Base-by-base conservation (phyloP, 2,888 invertebrate genomes). In the Charanyca ferruginea region DNA sequence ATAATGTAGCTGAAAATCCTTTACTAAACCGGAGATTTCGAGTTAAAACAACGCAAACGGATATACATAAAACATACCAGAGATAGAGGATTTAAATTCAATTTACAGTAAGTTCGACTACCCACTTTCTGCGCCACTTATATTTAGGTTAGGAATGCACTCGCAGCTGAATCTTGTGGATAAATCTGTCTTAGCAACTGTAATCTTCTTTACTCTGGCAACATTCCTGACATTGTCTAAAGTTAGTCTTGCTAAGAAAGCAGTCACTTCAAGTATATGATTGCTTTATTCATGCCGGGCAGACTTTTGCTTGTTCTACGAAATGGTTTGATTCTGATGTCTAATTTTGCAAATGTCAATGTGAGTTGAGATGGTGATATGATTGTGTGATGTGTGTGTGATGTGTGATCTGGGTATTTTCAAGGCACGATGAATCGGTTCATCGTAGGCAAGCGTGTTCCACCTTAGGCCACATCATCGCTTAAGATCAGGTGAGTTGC, bases 81-180 rank as follows among this genome's bases (percentile, higher is more conserved):
- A 77, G 59, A 59, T 55, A 28, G 73, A 25, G 78, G 75, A 75
- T 75, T 78, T 75, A 79, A 77, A 77, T 77, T 79, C 77, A 79
- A 77, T 77, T 77, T 70, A 53, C 61, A 47, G 69, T 45, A 59
- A 69, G 64, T 69, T 74, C 75, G 79, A 77, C 79, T 69, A 69
- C 69, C 65, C 79, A 53, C 62, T 61, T 53, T 53, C 48, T n/a
- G 62, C 49, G 59, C 65, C 61, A 53, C 64, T 75, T 75, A 64
- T 66, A 63, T 75, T 66, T 79, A 65, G 69, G 75, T 79, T 63
- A 74, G 75, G 49, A 75, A 66, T 77, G 78, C 74, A 73, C 62
- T 59, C 53, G 2, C n/a, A 47, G 66, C 38, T 62, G 61, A 66
- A 51, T 66, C 73, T 58, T 32, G 35, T 5, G 55, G 73, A 73